phyloP scores from a whole-genome alignment of 1,140 invertebrate species.

The Lepidurus arcticus region DNA sequence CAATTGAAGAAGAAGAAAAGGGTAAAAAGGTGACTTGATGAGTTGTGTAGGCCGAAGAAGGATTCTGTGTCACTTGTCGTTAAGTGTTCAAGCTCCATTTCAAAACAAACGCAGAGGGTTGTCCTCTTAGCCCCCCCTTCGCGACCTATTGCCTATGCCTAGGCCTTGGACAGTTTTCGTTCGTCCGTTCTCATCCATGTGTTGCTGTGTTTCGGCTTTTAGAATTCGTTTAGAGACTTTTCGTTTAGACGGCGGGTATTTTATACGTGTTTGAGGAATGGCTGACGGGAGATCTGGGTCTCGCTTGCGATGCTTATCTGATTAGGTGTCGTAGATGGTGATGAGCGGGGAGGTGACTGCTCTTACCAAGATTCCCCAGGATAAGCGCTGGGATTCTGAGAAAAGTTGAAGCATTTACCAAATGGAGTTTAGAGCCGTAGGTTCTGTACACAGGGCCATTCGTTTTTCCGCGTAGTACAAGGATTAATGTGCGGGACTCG shows the following conservation, averaged over 20 bases:
- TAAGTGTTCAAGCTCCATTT: neutral
- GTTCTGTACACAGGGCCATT: conserved; percentile 5
- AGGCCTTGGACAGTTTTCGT: neutral
- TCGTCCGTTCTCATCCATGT: too few relatives aligned
- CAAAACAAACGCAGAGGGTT: neutral
- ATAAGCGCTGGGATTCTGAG: too few relatives aligned
- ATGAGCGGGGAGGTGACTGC: neutral
- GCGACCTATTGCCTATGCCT: neutral
- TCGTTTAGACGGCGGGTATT: neutral
- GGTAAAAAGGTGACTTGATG: neutral
- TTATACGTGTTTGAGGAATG: neutral
- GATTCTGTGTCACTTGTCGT: conserved; percentile 20
- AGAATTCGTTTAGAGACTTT: too few relatives aligned
- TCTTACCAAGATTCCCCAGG: too few relatives aligned
- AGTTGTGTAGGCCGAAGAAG: neutral
- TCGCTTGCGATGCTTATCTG: conserved; percentile 2
- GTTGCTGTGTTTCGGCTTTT: too few relatives aligned
- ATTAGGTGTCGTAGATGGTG: conserved; percentile 18
- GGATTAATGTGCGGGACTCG: conserved; percentile 2
- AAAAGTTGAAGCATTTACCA: too few relatives aligned
- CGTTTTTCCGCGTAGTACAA: conserved; percentile 7
- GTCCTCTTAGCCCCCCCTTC: neutral
- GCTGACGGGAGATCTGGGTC: neutral
- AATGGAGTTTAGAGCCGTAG: neutral
- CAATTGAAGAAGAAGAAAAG: neutral